These are phyloP conservation scores for Periphyllus acericola DNA, from an alignment of 2,888 invertebrate species.

Conservation along the genomic window DNA sequence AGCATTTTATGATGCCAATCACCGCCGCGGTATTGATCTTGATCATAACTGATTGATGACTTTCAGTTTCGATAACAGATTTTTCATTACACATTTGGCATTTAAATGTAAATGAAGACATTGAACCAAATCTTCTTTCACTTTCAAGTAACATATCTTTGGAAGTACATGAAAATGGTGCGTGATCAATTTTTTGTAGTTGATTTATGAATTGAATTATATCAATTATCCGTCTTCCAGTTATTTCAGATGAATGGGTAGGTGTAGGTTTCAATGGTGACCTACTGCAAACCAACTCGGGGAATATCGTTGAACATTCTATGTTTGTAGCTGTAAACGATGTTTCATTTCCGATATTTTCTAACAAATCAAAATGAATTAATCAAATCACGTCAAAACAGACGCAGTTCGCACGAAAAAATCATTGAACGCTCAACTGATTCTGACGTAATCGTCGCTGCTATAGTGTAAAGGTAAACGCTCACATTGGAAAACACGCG, in stretches of 20 bases:
- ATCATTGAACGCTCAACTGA: too few species aligned
- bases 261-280: neutral
- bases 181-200: slow-evolving; percentile 1
- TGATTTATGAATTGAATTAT: neutral
- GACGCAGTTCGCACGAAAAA: too few species aligned
- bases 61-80: neutral
- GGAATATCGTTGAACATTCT: too few species aligned
- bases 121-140: neutral
- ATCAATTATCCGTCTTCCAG: slow-evolving; percentile 2
- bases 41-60: neutral
- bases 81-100: slow-evolving; percentile 17
- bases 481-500: neutral
- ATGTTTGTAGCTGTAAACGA: too few species aligned
- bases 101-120: neutral
- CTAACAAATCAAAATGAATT: neutral
- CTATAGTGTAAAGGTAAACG: too few species aligned
- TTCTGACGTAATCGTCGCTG: slow-evolving; percentile 8
- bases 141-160: neutral
- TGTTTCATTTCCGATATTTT: too few species aligned
- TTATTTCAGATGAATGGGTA: neutral
- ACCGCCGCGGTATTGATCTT: slow-evolving; percentile 1
- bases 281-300: too few species aligned
- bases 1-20: neutral
- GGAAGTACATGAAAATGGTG: slow-evolving; percentile 3
- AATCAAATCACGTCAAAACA: too few species aligned